phyloP scores from a whole-genome alignment of 2,797 vertebrate species.

The Fistularia commersonii region DNA sequence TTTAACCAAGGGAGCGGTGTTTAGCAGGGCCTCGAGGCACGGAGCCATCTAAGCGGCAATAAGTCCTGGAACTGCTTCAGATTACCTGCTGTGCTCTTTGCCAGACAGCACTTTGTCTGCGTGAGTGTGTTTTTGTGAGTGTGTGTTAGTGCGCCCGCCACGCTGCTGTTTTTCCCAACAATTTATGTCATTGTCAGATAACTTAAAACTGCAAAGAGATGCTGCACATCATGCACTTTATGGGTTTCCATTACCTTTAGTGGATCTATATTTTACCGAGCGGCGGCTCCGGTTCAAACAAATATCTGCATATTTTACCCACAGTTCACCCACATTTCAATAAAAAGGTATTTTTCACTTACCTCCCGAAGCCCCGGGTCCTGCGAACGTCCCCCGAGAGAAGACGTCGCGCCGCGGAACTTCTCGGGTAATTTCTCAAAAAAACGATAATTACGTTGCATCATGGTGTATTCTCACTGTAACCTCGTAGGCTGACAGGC shows the following conservation, averaged over 20 bases:
- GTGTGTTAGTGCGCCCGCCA: slow-evolving; percentile 10
- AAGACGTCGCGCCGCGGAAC: too few species aligned
- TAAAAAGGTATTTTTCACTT: too few species aligned
- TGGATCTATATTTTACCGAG: too few species aligned
- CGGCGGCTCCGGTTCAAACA: not conserved
- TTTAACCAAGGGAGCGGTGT: slow-evolving; percentile 72
- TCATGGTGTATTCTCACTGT: too few species aligned
- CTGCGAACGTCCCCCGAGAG: too few species aligned
- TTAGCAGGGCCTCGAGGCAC: slow-evolving; percentile 75
- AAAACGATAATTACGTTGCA: too few species aligned
- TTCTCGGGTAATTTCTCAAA: too few species aligned
- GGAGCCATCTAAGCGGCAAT: slow-evolving; percentile 72
- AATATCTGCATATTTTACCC: not conserved
- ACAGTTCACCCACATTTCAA: not conserved
- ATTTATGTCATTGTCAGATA: slow-evolving; percentile 31
- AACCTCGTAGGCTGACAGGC: too few species aligned
- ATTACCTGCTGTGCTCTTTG: slow-evolving; percentile 69
- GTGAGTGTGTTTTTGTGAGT: too few species aligned
- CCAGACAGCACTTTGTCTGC: slow-evolving; percentile 32
- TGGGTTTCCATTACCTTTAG: slow-evolving; percentile 20
- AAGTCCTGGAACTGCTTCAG: slow-evolving; percentile 75
- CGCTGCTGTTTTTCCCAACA: slow-evolving; percentile 21
- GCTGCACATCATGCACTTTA: slow-evolving; percentile 16
- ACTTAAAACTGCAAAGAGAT: slow-evolving; percentile 14
- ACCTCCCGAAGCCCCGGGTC: too few species aligned